Conservation (phyloP, 1,140 invertebrate species). For the Ceratina australensis region DNA sequence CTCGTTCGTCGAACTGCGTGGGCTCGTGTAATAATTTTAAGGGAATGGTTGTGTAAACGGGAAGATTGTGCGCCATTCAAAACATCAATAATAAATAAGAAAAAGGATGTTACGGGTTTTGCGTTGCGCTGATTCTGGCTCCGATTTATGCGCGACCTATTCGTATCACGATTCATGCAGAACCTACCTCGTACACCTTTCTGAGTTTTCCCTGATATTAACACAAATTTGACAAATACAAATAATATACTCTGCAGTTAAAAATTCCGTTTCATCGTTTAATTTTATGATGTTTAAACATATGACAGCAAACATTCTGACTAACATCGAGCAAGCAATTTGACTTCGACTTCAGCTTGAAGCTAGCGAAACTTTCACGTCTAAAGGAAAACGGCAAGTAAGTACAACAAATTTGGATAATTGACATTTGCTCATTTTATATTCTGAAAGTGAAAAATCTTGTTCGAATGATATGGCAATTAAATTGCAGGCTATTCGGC, state of each 20-base stretch:
- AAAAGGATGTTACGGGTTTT: neutral
- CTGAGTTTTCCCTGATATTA: neutral
- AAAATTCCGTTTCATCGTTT: too few species aligned
- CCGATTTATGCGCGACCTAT: neutral
- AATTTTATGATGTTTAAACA: too few species aligned
- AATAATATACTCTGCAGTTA: too few species aligned
- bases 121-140: too few species aligned
- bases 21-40: neutral
- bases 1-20: neutral
- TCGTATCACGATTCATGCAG: slow-evolving; percentile 7
- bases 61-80: neutral
- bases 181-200: slow-evolving; percentile 26
- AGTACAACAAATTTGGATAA: neutral
- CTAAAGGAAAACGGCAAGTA: neutral
- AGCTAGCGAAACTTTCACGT: neutral
- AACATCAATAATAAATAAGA: neutral
- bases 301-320: neutral
- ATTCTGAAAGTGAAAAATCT: neutral
- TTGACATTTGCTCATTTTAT: neutral
- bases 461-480: neutral
- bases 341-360: neutral
- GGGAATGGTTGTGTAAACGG: neutral
- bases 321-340: neutral
- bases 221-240: neutral
- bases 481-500: neutral